Evolutionary conservation across 92 coral and sea anemone species (phyloP).

Genomic region (Phenganax marumi): DNA sequence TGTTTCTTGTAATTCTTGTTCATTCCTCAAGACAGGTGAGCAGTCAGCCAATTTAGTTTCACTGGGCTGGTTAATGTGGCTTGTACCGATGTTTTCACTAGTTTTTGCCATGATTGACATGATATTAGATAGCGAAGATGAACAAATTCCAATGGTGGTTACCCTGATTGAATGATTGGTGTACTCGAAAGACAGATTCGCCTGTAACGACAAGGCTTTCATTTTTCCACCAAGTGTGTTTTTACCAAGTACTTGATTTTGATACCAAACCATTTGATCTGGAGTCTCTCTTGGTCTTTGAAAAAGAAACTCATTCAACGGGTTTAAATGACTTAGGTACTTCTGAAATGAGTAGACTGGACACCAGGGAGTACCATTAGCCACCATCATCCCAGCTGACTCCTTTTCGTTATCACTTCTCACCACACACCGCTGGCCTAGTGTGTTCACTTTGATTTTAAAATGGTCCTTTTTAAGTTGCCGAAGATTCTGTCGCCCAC

Average conservation of each 20-base stretch:
- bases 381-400: constrained; percentile 21
- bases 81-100: constrained; percentile 3
- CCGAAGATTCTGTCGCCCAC: not conserved
- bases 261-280: constrained; percentile 28
- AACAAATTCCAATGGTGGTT: not conserved
- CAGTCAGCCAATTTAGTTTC: constrained; percentile 23
- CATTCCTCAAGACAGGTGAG: not conserved
- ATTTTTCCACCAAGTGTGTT: constrained; percentile 31
- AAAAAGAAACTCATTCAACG: constrained; percentile 54
- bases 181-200: constrained; percentile 28
- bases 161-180: constrained; percentile 52
- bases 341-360: constrained; percentile 38
- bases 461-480: not conserved
- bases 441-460: constrained; percentile 20
- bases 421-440: not conserved
- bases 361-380: not conserved
- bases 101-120: constrained; percentile 32
- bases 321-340: constrained; percentile 54
- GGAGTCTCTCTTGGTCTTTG: constrained; percentile 43
- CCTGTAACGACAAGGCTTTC: constrained; percentile 33
- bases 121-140: not conserved
- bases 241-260: constrained; percentile 37
- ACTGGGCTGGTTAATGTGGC: not conserved
- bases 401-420: not conserved
- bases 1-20: not conserved